phyloP scores from a whole-genome alignment of 1,140 invertebrate species.

The Drosophila asahinai region DNA sequence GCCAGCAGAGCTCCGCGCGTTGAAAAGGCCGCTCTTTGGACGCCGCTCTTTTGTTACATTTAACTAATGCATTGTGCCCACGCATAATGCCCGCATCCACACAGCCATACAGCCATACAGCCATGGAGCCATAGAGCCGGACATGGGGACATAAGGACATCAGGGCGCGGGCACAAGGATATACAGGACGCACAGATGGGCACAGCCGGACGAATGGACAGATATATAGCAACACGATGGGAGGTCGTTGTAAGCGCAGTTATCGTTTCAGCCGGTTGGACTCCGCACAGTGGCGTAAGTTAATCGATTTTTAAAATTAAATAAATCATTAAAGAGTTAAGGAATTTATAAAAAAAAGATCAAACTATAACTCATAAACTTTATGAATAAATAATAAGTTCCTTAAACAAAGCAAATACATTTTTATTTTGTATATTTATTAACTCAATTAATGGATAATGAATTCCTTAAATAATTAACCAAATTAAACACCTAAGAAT shows the following conservation, averaged over 20 bases:
- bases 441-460: not conserved
- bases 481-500: not conserved
- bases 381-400: no score
- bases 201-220: conserved; percentile 7
- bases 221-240: conserved; percentile 25
- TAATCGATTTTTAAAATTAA: no score
- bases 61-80: conserved; percentile 57
- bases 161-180: conserved; percentile 6
- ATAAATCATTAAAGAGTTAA: no score
- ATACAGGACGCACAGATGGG: conserved; percentile 18
- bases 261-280: conserved; percentile 7
- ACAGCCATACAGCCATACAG: not conserved
- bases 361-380: no score
- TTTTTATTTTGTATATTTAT: no score
- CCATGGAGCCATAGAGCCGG: not conserved
- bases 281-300: conserved; percentile 5
- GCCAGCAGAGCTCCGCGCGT: conserved; percentile 1
- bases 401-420: no score
- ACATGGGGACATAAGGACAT: conserved; percentile 10
- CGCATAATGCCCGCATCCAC: conserved; percentile 51
- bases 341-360: no score
- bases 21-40: conserved; percentile 34
- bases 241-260: conserved; percentile 30
- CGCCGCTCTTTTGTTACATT: conserved; percentile 50
- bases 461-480: not conserved